Evolutionary conservation across 2,113 vertebrate genomes (phyloP).

Genomic region (Phalacrocorax brasilianus): DNA sequence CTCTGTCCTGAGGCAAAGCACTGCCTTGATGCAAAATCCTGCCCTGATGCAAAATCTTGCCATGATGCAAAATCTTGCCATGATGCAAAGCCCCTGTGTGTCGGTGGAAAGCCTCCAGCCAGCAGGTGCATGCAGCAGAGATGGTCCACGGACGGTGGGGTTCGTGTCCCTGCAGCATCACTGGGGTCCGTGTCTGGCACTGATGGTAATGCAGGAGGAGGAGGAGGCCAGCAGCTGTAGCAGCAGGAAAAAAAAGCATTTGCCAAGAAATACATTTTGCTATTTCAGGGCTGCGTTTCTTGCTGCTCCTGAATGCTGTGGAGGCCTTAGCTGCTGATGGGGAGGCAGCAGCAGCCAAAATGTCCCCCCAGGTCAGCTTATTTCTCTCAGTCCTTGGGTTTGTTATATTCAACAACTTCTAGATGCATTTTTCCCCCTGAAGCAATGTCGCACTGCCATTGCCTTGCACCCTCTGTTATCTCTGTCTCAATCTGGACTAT

Average conservation of each 20-base stretch:
- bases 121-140: fast-evolving
- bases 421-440: not conserved
- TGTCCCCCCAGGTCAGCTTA: not conserved
- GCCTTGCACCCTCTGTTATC: not conserved
- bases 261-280: not conserved
- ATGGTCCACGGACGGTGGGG: not conserved
- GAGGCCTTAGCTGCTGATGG: fast-evolving
- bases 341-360: not conserved
- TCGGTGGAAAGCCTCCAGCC: not conserved
- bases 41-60: too few relatives aligned
- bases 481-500: not conserved
- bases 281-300: not conserved
- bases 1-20: not conserved
- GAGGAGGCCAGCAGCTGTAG: not conserved
- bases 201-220: not conserved
- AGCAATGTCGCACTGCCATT: not conserved
- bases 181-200: fast-evolving
- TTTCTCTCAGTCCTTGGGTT: not conserved
- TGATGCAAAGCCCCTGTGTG: not conserved
- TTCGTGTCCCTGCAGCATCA: fast-evolving
- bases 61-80: not conserved
- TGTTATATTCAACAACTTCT: not conserved
- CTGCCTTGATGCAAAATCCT: not conserved
- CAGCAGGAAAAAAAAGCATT: not conserved
- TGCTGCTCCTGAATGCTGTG: not conserved